Conservation (phyloP, 2,797 vertebrate genomes). For the Cheirogaleus major region DNA sequence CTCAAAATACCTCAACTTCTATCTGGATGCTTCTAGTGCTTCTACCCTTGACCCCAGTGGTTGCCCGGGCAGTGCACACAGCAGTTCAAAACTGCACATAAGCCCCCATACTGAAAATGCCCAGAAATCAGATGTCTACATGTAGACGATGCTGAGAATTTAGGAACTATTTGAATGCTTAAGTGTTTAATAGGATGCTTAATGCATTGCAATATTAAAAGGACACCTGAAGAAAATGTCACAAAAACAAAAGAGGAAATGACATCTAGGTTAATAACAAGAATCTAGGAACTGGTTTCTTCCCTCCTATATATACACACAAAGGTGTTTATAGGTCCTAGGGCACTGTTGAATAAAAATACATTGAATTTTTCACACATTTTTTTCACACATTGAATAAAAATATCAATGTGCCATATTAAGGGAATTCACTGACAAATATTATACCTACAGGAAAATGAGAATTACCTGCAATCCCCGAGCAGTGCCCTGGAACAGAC, state of each 20-base stretch:
- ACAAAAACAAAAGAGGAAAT: conserved; percentile 39
- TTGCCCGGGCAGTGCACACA: neutral
- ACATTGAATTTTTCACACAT: too few species aligned
- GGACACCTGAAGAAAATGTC: conserved; percentile 16
- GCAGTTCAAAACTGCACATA: neutral
- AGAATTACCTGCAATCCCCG: neutral
- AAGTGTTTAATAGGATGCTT: neutral
- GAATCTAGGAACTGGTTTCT: neutral
- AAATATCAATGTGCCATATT: neutral
- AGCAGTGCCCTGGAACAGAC: neutral
- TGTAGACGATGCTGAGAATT: neutral
- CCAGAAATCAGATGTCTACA: neutral
- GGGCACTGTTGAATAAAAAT: too few species aligned
- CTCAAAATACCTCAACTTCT: neutral
- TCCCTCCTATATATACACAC: neutral
- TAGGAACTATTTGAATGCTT: neutral
- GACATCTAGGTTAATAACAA: neutral
- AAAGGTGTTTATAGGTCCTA: too few species aligned
- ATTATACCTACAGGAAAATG: neutral
- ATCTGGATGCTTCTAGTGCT: neutral
- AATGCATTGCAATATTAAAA: neutral
- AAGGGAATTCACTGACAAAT: neutral
- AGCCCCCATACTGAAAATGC: neutral
- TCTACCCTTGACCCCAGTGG: neutral
- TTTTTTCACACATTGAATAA: neutral